Evolutionary conservation across 2,888 invertebrate species (phyloP).

Genomic region (Tenthredo mesomela): DNA sequence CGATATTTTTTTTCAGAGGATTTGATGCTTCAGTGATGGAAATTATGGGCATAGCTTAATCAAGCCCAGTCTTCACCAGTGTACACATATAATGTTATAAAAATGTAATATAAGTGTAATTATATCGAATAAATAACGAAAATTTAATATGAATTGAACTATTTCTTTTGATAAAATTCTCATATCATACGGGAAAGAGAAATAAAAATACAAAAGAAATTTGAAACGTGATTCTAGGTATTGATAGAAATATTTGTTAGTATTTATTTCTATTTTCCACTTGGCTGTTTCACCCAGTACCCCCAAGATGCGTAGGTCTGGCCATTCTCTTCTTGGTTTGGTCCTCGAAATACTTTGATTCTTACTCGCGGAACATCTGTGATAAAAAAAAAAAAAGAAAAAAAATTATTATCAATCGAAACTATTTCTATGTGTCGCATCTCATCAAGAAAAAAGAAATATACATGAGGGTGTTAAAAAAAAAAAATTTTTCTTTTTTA

Average conservation of each 20-base stretch:
- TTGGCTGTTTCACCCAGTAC: slow-evolving; percentile 74
- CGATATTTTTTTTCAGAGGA: slow-evolving; percentile 64
- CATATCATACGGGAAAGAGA: not conserved
- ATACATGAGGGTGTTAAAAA: too few species aligned
- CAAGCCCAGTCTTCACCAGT: not conserved
- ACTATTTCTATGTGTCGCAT: not conserved
- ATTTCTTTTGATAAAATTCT: not conserved
- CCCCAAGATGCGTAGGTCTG: slow-evolving; percentile 72
- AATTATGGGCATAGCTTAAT: slow-evolving; percentile 70
- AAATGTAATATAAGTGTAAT: slow-evolving; percentile 32
- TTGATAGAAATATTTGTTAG: slow-evolving; percentile 1
- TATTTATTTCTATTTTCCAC: slow-evolving; percentile 31
- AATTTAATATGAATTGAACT: not conserved
- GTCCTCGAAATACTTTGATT: slow-evolving; percentile 75
- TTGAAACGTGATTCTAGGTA: too few species aligned
- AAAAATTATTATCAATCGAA: not conserved
- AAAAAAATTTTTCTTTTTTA: too few species aligned
- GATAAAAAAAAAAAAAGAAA: slow-evolving; percentile 21
- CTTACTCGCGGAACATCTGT: slow-evolving; percentile 70
- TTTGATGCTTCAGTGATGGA: slow-evolving; percentile 72
- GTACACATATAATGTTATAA: slow-evolving; percentile 20
- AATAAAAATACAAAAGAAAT: not conserved
- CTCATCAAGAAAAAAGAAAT: not conserved
- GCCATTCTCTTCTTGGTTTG: slow-evolving; percentile 67
- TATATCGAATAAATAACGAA: slow-evolving; percentile 35